phyloP scores from a whole-genome alignment of 2,113 vertebrate genomes.

The Salminus brasiliensis region DNA sequence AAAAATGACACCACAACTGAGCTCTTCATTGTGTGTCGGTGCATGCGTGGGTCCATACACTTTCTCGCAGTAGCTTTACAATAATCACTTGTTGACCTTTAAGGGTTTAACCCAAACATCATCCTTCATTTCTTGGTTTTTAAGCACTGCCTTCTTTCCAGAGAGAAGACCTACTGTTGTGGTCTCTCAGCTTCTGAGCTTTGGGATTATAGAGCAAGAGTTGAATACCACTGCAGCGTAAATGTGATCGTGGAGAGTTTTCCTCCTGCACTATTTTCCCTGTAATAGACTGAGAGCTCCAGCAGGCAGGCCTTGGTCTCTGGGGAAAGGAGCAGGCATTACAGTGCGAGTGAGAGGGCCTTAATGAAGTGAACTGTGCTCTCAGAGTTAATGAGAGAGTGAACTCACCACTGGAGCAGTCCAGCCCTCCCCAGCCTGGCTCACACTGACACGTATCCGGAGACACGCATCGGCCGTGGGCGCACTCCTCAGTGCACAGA shows the following conservation, averaged over 20 bases:
- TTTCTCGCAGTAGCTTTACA: conserved; percentile 14
- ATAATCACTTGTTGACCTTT: conserved; percentile 34
- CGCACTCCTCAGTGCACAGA: conserved; percentile 94
- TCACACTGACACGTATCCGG: conserved; percentile 98
- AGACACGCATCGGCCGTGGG: conserved; percentile 93
- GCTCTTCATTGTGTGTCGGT: not conserved
- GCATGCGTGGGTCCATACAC: not conserved
- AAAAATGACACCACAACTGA: not conserved
- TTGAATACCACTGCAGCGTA: conserved; percentile 37
- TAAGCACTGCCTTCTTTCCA: conserved; percentile 25
- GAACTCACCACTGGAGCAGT: conserved; percentile 99
- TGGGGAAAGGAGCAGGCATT: conserved; percentile 53
- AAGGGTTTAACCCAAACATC: conserved; percentile 24
- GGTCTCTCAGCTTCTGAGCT: conserved; percentile 10
- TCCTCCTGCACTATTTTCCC: conserved; percentile 36
- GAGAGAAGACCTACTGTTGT: conserved; percentile 29
- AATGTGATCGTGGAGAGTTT: conserved; percentile 42
- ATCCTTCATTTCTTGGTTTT: conserved; percentile 27
- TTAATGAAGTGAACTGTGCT: conserved; percentile 62
- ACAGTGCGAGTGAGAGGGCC: conserved; percentile 51
- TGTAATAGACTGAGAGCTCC: conserved; percentile 50
- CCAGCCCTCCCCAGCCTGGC: conserved; percentile 95
- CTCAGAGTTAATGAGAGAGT: conserved; percentile 59
- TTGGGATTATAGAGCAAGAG: conserved; percentile 6
- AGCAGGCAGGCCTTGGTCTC: conserved; percentile 45